Conservation (phyloP, 2,797 vertebrate genomes). For the Mallotus villosus region DNA sequence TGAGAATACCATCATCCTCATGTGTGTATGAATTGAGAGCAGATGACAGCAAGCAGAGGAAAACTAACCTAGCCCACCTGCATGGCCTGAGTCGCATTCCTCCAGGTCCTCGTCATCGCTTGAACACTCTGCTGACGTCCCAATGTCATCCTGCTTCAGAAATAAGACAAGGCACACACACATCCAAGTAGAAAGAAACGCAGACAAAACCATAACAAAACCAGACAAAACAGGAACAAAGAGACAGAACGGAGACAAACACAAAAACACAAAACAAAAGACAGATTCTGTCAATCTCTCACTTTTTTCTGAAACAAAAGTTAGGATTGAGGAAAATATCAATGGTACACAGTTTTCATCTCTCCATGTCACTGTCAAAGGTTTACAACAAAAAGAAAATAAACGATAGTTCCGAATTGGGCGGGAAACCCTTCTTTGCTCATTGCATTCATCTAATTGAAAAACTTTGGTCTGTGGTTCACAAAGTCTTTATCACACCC, state of each 20-base stretch:
- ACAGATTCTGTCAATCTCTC: neutral
- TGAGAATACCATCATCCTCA: slow-evolving; percentile 70
- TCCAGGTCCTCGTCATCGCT: slow-evolving; percentile 98
- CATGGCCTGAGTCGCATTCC: slow-evolving; percentile 91
- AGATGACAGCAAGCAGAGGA: slow-evolving; percentile 85
- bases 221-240: slow-evolving; percentile 22
- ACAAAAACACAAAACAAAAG: slow-evolving; percentile 5
- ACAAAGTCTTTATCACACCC: slow-evolving; percentile 19
- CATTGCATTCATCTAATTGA: slow-evolving; percentile 20
- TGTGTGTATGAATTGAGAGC: slow-evolving; percentile 80
- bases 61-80: slow-evolving; percentile 99
- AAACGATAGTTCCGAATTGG: neutral
- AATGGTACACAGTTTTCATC: neutral
- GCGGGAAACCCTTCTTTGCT: neutral
- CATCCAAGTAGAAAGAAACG: slow-evolving; percentile 45
- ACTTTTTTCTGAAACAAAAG: neutral
- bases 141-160: slow-evolving; percentile 83
- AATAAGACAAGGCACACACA: slow-evolving; percentile 44
- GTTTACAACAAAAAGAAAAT: neutral
- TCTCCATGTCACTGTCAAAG: neutral
- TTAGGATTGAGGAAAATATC: neutral
- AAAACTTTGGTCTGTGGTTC: slow-evolving; percentile 25
- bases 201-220: neutral
- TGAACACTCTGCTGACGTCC: slow-evolving; percentile 96
- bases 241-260: neutral